Evolutionary conservation across 64 coral and sea anemone genomes (phyloP).

Genomic region (Dendronephthya gigantea): DNA sequence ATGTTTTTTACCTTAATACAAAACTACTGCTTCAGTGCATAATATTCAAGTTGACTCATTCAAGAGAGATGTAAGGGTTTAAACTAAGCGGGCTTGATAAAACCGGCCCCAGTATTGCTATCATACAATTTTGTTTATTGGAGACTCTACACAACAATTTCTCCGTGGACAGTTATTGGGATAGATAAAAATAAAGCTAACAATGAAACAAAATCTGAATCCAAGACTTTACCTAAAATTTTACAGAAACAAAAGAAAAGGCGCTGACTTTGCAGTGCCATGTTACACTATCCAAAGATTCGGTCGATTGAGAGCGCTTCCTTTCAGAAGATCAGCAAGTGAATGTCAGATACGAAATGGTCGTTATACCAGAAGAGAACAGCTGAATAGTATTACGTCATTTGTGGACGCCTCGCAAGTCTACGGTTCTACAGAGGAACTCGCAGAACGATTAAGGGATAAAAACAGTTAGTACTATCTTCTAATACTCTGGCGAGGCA

Average conservation of each 20-base stretch:
- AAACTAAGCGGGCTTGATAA: too few species aligned
- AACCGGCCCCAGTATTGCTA: too few species aligned
- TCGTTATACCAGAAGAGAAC: neutral
- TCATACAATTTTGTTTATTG: too few species aligned
- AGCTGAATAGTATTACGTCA: neutral
- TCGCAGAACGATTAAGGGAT: neutral
- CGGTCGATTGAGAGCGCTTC: neutral
- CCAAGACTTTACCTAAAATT: neutral
- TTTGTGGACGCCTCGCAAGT: slow-evolving; percentile 2
- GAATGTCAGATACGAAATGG: neutral
- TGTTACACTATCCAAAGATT: neutral
- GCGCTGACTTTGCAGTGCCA: neutral
- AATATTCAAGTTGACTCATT: too few species aligned
- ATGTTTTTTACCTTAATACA: too few species aligned
- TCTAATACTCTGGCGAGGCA: too few species aligned
- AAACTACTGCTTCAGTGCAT: too few species aligned
- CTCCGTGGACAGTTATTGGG: too few species aligned
- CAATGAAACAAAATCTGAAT: too few species aligned
- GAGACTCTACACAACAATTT: too few species aligned
- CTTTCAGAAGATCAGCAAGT: neutral
- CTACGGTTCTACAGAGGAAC: neutral
- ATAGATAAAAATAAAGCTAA: too few species aligned
- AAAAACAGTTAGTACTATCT: neutral
- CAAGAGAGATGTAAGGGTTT: too few species aligned
- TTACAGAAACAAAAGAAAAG: neutral